Base-by-base conservation (phyloP, 2,113 vertebrate genomes). In the Trinectes maculatus region DNA sequence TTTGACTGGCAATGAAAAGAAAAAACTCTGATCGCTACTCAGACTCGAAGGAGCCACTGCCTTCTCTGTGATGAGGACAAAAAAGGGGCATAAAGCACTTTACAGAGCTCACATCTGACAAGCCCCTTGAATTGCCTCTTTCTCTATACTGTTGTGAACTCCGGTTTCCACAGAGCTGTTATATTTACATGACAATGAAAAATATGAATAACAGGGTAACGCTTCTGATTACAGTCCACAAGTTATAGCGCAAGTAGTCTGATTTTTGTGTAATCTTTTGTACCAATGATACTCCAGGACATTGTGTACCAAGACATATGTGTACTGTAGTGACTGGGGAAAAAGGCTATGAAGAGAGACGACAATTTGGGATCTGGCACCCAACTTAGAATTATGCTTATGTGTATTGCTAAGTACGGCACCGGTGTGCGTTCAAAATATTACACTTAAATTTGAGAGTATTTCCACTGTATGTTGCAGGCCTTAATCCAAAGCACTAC, bases 1-100 rank as follows among this genome's bases (percentile, higher is more conserved):
- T 97, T 97, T 64, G 89, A 94, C 91, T 97, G 96, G 96, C 93
- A 94, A 89, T 97, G 90, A 86, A 40, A 54, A 24, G 0, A 91
- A 86, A 40, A 54, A 24, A 0, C 10, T 19, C n/a, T 3, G 29
- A 51, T 22, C 24, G 18, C 44, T 48, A 22, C 49, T 16, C 0
- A 7, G 53, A 78, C 83, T 82, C 54, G 33, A 34, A 37, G 19
- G 65, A 80, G 74, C 76, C 66, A 13, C 39, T 34, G 25, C 69
- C 21, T 59, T 71, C 28, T 65, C 48, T 74, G 46, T 56, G 64
- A 69, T 18, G 56, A 63, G 54, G 51, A 44, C 54, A 67, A 46
- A 63, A 70, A 59, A 13, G 66, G 66, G 80, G 43, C 28, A 37
- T 56, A 47, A 84, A 89, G 89, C 85, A 92, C 89, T 89, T 89